A percentile compares a stretch with the other conserved stretches of the same genome.
Evolutionary conservation across 2,888 invertebrate genomes (phyloP).

Genomic region (Mesochorus sp.): DNA sequence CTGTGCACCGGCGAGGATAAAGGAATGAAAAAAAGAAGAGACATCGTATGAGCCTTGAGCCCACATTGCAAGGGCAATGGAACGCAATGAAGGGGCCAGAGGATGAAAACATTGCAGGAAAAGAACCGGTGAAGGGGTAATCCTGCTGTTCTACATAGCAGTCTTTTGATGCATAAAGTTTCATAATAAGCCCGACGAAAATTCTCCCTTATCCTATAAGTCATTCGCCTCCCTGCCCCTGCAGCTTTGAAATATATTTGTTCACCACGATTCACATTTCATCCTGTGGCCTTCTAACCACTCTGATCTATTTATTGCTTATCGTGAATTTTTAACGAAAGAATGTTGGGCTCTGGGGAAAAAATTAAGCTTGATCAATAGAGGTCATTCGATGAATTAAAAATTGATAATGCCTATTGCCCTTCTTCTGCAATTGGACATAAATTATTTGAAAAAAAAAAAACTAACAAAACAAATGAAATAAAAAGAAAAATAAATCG

Average conservation of each 20-base stretch:
- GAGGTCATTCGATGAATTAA: neutral
- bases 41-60: no score
- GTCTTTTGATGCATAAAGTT: conserved; percentile 59
- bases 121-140: neutral
- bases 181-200: conserved; percentile 56
- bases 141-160: neutral
- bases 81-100: conserved; percentile 2
- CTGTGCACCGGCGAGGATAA: no score
- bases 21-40: neutral
- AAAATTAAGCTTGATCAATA: neutral
- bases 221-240: neutral
- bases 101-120: neutral
- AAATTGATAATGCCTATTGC: no score
- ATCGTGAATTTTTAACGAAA: neutral
- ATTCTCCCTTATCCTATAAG: neutral
- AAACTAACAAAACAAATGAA: neutral
- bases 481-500: neutral
- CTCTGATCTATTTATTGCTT: neutral
- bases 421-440: no score
- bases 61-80: no score
- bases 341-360: neutral
- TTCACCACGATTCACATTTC: neutral
- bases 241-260: no score
- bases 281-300: conserved; percentile 30
- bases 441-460: neutral